Evolutionary conservation across 2,888 invertebrate genomes (phyloP), one percentile per base, ranked within the genome.

Genomic region (Pachydiplax longipennis): DNA sequence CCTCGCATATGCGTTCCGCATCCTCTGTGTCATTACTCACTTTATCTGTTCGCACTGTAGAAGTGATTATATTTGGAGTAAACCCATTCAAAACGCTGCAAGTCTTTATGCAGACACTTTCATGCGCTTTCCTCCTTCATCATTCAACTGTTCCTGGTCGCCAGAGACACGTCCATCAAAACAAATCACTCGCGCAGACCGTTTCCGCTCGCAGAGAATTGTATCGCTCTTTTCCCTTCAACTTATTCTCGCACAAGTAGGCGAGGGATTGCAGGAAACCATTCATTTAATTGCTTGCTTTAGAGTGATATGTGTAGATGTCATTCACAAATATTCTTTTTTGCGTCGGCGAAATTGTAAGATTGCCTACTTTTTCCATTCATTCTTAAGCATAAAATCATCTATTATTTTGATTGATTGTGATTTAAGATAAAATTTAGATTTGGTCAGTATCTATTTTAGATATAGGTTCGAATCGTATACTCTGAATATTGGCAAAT

Each of bases 141-240:
- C 44, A 22, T 53, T 83, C 53, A 35, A 53, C 53, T 18, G 53
- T 53, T 53, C 18, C 53, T 53, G 18, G 53, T 53, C 53, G 53
- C 53, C 53, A 53, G 44, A 44, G 44, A 44, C 22, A n/a, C 83
- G 61, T 87, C 87, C 61, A 87, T 87, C 87, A 87, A 61, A 87
- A 87, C 87, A 87, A 87, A 87, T 61, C 61, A 87, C 87, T 87
- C 13, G 12, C 73, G 25, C 25, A 25, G 73, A 73, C 73, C 73
- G 31, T 8, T 73, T 31, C 13, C 13, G 73, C 25, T 73, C 31
- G 10, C 10, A 73, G 25, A n/a, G 65, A n/a, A n/a, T n/a, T 25
- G 65, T 31, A 31, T 61, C 35, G 18, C 61, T 87, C 87, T 37
- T 31, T 87, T 87, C 37, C 87, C 61, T 22, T 61, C 61, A n/a